phyloP scores from a whole-genome alignment of 2,888 invertebrate species.

The Eupithecia subfuscata region DNA sequence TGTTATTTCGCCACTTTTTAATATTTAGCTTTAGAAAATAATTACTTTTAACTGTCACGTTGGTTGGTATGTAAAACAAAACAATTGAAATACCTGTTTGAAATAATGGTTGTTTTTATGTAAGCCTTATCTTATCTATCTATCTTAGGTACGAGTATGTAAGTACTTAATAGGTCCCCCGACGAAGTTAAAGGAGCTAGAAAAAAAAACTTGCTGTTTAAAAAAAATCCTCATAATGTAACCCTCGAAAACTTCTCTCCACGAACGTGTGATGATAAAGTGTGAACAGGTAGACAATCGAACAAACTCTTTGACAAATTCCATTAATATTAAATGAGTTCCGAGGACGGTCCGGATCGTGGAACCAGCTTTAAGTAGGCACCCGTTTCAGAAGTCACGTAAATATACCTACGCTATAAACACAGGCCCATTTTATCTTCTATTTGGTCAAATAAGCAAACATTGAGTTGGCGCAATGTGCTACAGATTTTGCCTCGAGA shows the following conservation, averaged over 20 bases:
- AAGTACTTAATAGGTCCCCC: not conserved
- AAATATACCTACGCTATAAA: slow-evolving; percentile 49
- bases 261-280: slow-evolving; percentile 7
- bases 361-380: slow-evolving; percentile 47
- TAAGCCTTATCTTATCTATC: no score
- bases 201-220: not conserved
- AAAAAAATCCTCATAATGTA: no score
- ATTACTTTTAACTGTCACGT: not conserved
- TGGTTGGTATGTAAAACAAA: not conserved
- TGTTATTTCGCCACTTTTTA: not conserved
- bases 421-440: slow-evolving; percentile 47
- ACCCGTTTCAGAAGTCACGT: slow-evolving; percentile 53
- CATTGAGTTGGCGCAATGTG: slow-evolving; percentile 42
- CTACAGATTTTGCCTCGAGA: slow-evolving; percentile 37
- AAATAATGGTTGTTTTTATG: not conserved
- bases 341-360: slow-evolving; percentile 39
- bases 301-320: slow-evolving; percentile 49
- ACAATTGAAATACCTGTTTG: not conserved
- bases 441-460: slow-evolving; percentile 48
- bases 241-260: not conserved
- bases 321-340: slow-evolving; percentile 51
- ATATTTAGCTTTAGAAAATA: not conserved
- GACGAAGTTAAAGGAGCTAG: not conserved
- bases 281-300: slow-evolving; percentile 42
- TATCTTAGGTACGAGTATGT: no score